phyloP scores from a whole-genome alignment of 2,797 vertebrate genomes.

The Natrix natrix region DNA sequence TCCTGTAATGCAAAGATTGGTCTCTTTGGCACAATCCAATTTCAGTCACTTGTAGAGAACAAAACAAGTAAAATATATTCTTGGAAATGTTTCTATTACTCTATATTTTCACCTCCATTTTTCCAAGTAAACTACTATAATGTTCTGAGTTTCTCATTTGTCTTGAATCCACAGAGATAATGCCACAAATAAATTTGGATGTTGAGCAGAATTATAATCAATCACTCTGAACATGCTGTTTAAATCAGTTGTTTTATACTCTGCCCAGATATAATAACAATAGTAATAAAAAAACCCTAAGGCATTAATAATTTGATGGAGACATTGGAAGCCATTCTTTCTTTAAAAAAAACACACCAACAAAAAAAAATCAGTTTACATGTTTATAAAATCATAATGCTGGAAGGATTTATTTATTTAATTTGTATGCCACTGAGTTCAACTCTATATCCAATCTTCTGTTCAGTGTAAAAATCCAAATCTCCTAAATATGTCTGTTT shows the following conservation, averaged over 20 bases:
- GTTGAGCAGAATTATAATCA: neutral
- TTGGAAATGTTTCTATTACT: neutral
- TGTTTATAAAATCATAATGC: neutral
- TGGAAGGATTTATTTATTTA: neutral
- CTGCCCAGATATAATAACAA: fast-evolving
- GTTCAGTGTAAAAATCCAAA: neutral
- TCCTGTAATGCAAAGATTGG: neutral
- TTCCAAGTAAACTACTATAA: neutral
- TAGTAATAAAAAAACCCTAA: neutral
- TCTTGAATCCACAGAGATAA: neutral
- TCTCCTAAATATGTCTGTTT: neutral
- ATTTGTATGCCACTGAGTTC: neutral
- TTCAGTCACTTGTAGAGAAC: fast-evolving
- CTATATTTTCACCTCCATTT: neutral
- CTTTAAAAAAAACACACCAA: neutral
- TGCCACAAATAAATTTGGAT: neutral
- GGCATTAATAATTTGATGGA: fast-evolving
- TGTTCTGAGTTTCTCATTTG: neutral
- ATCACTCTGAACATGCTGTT: neutral
- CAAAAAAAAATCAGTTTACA: neutral
- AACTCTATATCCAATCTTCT: neutral
- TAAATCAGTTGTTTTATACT: neutral
- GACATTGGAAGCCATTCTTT: fast-evolving
- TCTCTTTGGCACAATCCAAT: fast-evolving
- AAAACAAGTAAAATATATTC: fast-evolving